Evolutionary conservation across 2,797 vertebrate species (phyloP).

Genomic region (Labroides dimidiatus): DNA sequence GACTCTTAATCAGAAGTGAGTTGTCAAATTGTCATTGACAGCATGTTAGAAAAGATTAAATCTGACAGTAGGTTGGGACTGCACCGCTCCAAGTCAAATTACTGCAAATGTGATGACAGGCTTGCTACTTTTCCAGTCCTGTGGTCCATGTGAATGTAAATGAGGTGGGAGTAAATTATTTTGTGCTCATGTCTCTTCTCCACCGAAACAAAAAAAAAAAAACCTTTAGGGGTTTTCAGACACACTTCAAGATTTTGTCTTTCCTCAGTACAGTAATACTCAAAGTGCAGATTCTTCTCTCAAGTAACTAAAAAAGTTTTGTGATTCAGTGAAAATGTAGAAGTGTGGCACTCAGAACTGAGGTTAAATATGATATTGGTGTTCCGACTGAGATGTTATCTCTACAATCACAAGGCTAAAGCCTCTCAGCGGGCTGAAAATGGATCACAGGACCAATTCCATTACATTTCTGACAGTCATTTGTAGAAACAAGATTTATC

Average conservation of each 20-base stretch:
- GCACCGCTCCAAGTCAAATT: conserved; percentile 48
- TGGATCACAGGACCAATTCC: conserved; percentile 67
- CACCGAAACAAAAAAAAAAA: conserved; percentile 56
- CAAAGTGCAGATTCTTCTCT: conserved; percentile 33
- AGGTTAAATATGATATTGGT: conserved; percentile 59
- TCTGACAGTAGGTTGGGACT: conserved; percentile 22
- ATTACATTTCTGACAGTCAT: conserved; percentile 64
- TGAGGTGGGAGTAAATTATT: conserved; percentile 48
- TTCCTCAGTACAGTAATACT: conserved; percentile 12
- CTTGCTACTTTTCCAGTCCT: conserved; percentile 45
- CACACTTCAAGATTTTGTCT: conserved; percentile 29
- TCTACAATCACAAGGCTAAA: conserved; percentile 55
- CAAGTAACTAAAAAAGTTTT: conserved; percentile 29
- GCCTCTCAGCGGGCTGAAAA: conserved; percentile 57
- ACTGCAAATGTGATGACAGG: conserved; percentile 40
- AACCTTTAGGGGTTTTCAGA: conserved; percentile 55
- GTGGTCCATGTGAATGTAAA: conserved; percentile 65
- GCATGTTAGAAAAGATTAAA: conserved; percentile 53
- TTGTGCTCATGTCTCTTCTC: too few relatives aligned
- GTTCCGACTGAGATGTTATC: conserved; percentile 69
- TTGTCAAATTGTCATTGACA: conserved; percentile 1
- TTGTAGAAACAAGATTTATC: conserved; percentile 58
- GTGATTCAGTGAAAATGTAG: conserved; percentile 26
- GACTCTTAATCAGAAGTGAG: conserved; percentile 37
- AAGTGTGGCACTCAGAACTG: conserved; percentile 38